phyloP scores from a whole-genome alignment of 2,797 vertebrate species.

The Anguilla pacifica region DNA sequence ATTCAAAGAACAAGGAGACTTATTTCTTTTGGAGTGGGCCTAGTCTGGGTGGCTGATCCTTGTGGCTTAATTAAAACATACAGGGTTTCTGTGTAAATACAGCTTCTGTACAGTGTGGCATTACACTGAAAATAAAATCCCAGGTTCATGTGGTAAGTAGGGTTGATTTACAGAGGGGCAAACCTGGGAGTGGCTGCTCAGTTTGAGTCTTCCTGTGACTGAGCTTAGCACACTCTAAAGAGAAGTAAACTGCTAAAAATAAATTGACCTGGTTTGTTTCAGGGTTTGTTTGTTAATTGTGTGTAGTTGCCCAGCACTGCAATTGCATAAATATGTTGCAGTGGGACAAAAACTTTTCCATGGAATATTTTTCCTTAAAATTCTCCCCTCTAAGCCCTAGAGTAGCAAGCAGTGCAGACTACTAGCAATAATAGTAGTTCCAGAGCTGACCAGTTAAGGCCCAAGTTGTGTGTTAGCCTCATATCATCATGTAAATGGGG shows the following conservation, averaged over 20 bases:
- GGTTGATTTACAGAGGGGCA: not conserved
- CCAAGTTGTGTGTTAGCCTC: not conserved
- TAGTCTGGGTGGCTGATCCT: constrained; percentile 12
- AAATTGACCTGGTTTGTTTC: not conserved
- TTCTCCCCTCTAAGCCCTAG: not conserved
- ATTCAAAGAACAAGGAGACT: constrained; percentile 26
- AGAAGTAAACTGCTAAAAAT: not conserved
- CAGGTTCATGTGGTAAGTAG: not conserved
- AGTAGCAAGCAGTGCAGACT: constrained; percentile 6
- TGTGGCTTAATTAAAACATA: constrained; percentile 12
- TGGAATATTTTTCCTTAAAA: not conserved
- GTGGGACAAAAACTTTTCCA: not conserved
- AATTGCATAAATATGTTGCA: not conserved
- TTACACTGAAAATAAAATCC: not conserved
- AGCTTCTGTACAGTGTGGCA: not conserved
- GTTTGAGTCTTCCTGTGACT: not conserved
- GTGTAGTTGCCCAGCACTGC: not conserved
- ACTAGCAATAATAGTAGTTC: not conserved
- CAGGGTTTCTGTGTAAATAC: not conserved
- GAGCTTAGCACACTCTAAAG: not conserved
- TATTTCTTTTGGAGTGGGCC: constrained; percentile 10
- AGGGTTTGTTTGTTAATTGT: not conserved
- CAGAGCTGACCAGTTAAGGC: not conserved
- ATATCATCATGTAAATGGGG: not conserved
- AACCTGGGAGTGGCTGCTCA: not conserved